Evolutionary conservation across 2,888 invertebrate species (phyloP).

Genomic region (Deroplatys truncata): DNA sequence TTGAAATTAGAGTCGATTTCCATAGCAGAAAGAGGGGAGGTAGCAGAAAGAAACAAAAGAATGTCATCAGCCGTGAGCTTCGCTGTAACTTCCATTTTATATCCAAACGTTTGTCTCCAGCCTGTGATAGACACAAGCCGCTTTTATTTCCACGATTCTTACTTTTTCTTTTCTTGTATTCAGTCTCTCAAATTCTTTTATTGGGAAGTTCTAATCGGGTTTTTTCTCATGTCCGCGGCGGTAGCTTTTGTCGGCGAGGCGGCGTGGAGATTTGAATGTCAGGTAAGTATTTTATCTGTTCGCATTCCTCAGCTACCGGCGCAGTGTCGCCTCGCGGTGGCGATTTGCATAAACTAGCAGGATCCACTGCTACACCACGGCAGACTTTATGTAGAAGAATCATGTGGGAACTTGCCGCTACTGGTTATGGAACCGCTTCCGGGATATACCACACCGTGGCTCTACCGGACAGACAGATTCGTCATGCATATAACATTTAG

Average conservation of each 20-base stretch:
- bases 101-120: not conserved
- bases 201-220: not conserved
- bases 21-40: not conserved
- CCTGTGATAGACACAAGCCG: not conserved
- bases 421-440: not conserved
- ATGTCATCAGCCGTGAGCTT: not conserved
- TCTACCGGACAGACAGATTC: too few relatives aligned
- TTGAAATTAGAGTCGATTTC: not conserved
- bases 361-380: not conserved
- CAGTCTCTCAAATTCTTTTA: not conserved
- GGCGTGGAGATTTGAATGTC: slow-evolving; percentile 3
- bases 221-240: not conserved
- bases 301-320: slow-evolving; percentile 9
- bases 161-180: not conserved
- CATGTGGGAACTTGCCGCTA: not conserved
- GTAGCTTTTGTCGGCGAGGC: not conserved
- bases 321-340: not conserved
- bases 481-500: too few relatives aligned
- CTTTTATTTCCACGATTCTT: not conserved
- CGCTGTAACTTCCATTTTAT: not conserved
- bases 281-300: slow-evolving; percentile 10
- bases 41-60: not conserved
- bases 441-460: not conserved
- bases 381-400: not conserved
- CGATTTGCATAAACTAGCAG: not conserved